phyloP scores from a whole-genome alignment of 2,888 invertebrate genomes.

The Ophion slaviceki region DNA sequence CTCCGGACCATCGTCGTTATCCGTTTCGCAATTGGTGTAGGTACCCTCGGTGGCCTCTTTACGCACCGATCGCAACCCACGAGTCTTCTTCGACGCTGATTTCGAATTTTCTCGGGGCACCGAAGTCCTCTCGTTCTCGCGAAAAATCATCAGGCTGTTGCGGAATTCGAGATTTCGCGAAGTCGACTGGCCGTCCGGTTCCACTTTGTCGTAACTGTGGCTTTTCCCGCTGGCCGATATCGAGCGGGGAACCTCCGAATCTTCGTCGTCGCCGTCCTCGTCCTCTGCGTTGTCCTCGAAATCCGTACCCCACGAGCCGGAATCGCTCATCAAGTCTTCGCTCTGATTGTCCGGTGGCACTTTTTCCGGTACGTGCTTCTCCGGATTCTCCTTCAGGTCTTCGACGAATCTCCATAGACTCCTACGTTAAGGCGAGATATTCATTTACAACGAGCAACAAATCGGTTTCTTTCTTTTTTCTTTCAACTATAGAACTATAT shows the following conservation, averaged over 20 bases:
- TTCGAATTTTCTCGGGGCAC: constrained; percentile 21
- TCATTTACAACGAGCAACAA: too few species aligned
- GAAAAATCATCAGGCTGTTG: constrained; percentile 71
- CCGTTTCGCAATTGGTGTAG: constrained; percentile 76
- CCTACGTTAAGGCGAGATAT: constrained; percentile 68
- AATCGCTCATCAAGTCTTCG: constrained; percentile 75
- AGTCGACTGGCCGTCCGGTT: constrained; percentile 12
- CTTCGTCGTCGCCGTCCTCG: constrained; percentile 67
- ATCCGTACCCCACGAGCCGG: constrained; percentile 81
- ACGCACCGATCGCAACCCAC: neutral
- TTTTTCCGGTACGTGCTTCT: constrained; percentile 73
- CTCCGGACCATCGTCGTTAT: constrained; percentile 33
- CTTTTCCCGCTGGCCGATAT: neutral
- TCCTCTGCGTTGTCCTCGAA: constrained; percentile 77
- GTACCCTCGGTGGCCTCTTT: constrained; percentile 71
- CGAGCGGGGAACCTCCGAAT: neutral
- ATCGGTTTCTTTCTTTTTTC: too few species aligned
- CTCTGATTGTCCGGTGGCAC: constrained; percentile 45
- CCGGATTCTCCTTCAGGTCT: constrained; percentile 76
- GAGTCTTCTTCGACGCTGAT: neutral
- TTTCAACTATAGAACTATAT: too few species aligned
- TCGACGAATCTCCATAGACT: constrained; percentile 78
- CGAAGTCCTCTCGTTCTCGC: constrained; percentile 68
- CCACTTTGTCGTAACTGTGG: constrained; percentile 21
- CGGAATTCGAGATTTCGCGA: constrained; percentile 68